These are phyloP conservation scores for Pollenia labialis DNA, from an alignment of 2,888 invertebrate species.

Conservation along the genomic window DNA sequence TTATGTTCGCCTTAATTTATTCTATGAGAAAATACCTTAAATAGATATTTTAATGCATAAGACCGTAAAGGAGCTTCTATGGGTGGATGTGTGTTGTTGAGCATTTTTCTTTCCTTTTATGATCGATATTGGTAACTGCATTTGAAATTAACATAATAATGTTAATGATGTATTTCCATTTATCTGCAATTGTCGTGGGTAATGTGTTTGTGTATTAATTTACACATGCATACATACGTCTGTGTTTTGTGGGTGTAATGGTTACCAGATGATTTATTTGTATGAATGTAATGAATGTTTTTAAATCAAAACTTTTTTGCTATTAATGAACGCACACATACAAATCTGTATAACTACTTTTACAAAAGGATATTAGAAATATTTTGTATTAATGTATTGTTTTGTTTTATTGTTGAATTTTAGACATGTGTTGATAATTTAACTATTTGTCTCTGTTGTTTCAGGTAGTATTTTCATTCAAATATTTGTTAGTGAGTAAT, in stretches of 20 bases:
- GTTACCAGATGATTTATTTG: constrained; percentile 39
- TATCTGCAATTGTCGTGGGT: background rate
- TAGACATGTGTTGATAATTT: background rate
- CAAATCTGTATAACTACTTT: background rate
- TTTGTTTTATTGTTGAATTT: constrained; percentile 14
- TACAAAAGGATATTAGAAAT: constrained; percentile 32
- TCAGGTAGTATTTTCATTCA: background rate
- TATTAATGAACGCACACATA: background rate
- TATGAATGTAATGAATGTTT: constrained; percentile 20
- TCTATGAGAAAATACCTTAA: constrained; percentile 22
- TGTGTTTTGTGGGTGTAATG: background rate
- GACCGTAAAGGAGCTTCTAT: background rate
- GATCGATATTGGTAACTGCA: constrained; percentile 57
- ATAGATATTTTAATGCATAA: constrained; percentile 32
- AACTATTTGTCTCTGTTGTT: constrained; percentile 4
- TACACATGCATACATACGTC: background rate
- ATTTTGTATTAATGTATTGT: constrained; percentile 22
- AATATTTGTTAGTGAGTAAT: background rate
- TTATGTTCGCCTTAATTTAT: constrained; percentile 20
- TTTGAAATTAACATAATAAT: constrained; percentile 64
- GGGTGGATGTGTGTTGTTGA: background rate
- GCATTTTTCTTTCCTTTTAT: constrained; percentile 1
- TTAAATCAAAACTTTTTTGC: constrained; percentile 10
- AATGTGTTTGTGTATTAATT: background rate
- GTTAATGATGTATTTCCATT: constrained; percentile 50